phyloP scores from a whole-genome alignment of 2,888 invertebrate species.

The Apeira syringaria region DNA sequence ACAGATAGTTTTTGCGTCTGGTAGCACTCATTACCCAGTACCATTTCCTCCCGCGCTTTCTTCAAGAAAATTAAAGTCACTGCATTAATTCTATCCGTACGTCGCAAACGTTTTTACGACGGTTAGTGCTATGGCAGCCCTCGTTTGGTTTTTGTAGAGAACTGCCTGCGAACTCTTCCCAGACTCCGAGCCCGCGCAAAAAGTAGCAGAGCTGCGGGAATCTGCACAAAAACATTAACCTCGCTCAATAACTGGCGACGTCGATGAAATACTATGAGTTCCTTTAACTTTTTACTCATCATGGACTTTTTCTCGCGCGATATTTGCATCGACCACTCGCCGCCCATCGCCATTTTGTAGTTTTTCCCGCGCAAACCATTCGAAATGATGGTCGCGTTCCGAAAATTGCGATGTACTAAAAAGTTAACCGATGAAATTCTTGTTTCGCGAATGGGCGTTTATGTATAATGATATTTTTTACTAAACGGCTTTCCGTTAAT shows the following conservation, averaged over 20 bases:
- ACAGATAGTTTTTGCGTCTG: slow-evolving; percentile 71
- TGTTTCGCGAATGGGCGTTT: slow-evolving; percentile 63
- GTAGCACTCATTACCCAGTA: slow-evolving; percentile 73
- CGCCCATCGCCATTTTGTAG: slow-evolving; percentile 64
- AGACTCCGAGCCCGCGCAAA: slow-evolving; percentile 61
- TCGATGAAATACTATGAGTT: slow-evolving; percentile 81
- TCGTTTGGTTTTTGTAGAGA: slow-evolving; percentile 62
- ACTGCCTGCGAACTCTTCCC: slow-evolving; percentile 66
- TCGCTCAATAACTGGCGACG: slow-evolving; percentile 76
- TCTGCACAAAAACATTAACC: slow-evolving; percentile 69
- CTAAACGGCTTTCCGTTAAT: slow-evolving; percentile 38
- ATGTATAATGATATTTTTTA: slow-evolving; percentile 60
- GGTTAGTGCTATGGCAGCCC: slow-evolving; percentile 69
- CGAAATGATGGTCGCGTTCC: slow-evolving; percentile 65
- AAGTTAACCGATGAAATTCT: slow-evolving; percentile 67
- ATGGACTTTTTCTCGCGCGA: slow-evolving; percentile 61
- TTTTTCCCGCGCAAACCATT: slow-evolving; percentile 60
- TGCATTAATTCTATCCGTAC: slow-evolving; percentile 79
- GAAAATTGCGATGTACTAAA: slow-evolving; percentile 61
- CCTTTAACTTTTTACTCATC: slow-evolving; percentile 68
- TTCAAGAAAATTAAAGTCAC: slow-evolving; percentile 80
- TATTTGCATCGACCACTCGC: slow-evolving; percentile 71
- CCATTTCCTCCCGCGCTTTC: slow-evolving; percentile 81
- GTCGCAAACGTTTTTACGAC: slow-evolving; percentile 58
- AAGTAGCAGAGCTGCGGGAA: slow-evolving; percentile 58